phyloP scores from a whole-genome alignment of 2,888 invertebrate genomes.

The Chaetoderma sp. region DNA sequence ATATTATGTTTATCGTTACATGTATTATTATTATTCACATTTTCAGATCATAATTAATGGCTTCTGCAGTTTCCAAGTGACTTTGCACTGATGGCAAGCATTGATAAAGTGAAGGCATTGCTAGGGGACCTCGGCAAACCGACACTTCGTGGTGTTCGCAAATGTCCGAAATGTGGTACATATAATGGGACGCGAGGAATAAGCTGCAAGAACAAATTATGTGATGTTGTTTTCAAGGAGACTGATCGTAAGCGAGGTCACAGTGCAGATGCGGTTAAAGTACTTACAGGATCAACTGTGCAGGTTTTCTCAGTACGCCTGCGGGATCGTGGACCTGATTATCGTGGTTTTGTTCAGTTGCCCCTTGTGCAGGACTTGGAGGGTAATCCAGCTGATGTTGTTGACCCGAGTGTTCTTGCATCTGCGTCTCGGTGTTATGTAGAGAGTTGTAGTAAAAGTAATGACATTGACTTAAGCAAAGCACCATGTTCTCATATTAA shows the following conservation, averaged over 20 bases:
- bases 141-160: conserved; percentile 79
- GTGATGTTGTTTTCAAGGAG: conserved; percentile 78
- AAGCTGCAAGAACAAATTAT: conserved; percentile 80
- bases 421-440: conserved; percentile 67
- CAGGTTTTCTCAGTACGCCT: conserved; percentile 78
- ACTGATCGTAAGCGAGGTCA: conserved; percentile 71
- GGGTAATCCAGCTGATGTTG: conserved; percentile 62
- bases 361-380: conserved; percentile 67
- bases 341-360: conserved; percentile 80
- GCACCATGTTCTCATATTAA: conserved; percentile 76
- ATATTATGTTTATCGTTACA: too few relatives aligned
- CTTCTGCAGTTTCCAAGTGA: neutral
- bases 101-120: conserved; percentile 59
- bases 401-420: conserved; percentile 61
- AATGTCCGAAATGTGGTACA: conserved; percentile 81
- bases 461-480: conserved; percentile 31
- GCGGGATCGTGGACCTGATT: conserved; percentile 78
- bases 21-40: too few relatives aligned
- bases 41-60: too few relatives aligned
- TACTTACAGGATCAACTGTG: conserved; percentile 75
- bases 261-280: conserved; percentile 77
- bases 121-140: conserved; percentile 76
- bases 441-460: conserved; percentile 62
- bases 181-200: conserved; percentile 82
- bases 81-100: conserved; percentile 21